Evolutionary conservation across 2,113 vertebrate genomes (phyloP).

Genomic region (Syngnathus typhle): DNA sequence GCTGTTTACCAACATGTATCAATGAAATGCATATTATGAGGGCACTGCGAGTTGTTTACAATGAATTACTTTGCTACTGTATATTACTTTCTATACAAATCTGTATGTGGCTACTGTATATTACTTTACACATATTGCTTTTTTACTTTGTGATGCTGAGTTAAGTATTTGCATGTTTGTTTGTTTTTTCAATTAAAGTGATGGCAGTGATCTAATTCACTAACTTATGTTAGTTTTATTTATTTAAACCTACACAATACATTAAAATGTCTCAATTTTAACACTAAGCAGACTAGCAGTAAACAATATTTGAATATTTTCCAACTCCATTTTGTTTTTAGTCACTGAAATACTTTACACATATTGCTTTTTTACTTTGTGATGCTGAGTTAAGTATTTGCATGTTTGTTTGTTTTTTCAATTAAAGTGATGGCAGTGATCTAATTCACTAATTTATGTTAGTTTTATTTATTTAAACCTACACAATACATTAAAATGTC

Average conservation of each 20-base stretch:
- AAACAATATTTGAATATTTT: no score
- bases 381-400: constrained; percentile 19
- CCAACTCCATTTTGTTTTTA: no score
- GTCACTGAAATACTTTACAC: constrained; percentile 9
- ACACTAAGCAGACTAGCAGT: no score
- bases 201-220: not conserved
- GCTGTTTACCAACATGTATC: constrained; percentile 33
- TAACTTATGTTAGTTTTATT: no score
- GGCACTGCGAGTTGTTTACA: constrained; percentile 50
- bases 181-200: constrained; percentile 19
- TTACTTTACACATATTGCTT: constrained; percentile 30
- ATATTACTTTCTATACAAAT: constrained; percentile 5
- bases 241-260: no score
- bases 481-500: no score
- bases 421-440: constrained; percentile 9
- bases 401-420: constrained; percentile 17
- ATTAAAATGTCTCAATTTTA: no score
- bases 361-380: constrained; percentile 27
- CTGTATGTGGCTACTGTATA: constrained; percentile 21
- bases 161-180: constrained; percentile 18
- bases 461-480: no score
- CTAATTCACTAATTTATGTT: not conserved
- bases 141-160: constrained; percentile 14
- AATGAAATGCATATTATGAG: constrained; percentile 44
- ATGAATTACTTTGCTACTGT: constrained; percentile 29